Evolutionary conservation across 2,888 invertebrate species (phyloP).

Genomic region (Caenorhabditis wallacei): DNA sequence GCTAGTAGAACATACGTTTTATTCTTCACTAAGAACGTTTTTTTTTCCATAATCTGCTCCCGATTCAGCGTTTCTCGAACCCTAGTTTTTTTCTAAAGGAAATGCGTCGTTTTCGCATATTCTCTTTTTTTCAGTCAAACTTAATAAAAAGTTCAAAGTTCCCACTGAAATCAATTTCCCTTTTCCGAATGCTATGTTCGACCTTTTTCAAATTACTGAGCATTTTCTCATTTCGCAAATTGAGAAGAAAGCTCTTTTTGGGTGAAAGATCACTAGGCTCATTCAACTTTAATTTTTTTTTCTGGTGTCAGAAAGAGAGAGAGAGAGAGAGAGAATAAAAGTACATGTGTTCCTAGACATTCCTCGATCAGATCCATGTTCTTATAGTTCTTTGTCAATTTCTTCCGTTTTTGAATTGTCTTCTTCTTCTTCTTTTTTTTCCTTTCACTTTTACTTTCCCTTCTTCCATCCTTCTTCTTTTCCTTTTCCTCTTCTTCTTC

Average conservation of each 20-base stretch:
- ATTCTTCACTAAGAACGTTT: too few relatives aligned
- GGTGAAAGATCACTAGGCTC: background rate
- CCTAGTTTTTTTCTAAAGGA: too few relatives aligned
- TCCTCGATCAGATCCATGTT: conserved; percentile 7
- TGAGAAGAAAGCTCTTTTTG: background rate
- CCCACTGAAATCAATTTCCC: too few relatives aligned
- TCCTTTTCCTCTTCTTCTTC: background rate
- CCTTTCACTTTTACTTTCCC: conserved; percentile 22
- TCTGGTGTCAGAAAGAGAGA: background rate
- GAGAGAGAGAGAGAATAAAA: too few relatives aligned
- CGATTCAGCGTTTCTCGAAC: too few relatives aligned
- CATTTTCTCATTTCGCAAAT: background rate
- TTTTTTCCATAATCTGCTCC: too few relatives aligned
- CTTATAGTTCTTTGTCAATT: conserved; percentile 3
- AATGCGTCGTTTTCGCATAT: too few relatives aligned
- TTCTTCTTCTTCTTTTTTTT: conserved; percentile 4
- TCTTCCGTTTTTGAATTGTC: conserved; percentile 28
- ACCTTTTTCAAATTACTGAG: too few relatives aligned
- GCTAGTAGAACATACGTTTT: too few relatives aligned
- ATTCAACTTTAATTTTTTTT: conserved; percentile 18
- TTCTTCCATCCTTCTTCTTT: background rate
- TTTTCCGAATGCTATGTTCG: too few relatives aligned
- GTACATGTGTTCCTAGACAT: conserved; percentile 26
- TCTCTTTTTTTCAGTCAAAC: too few relatives aligned
- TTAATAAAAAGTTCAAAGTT: too few relatives aligned